Evolutionary conservation across 2,797 vertebrate species (phyloP), one percentile per base, ranked within the genome.

Genomic region (Tamandua tetradactyla): DNA sequence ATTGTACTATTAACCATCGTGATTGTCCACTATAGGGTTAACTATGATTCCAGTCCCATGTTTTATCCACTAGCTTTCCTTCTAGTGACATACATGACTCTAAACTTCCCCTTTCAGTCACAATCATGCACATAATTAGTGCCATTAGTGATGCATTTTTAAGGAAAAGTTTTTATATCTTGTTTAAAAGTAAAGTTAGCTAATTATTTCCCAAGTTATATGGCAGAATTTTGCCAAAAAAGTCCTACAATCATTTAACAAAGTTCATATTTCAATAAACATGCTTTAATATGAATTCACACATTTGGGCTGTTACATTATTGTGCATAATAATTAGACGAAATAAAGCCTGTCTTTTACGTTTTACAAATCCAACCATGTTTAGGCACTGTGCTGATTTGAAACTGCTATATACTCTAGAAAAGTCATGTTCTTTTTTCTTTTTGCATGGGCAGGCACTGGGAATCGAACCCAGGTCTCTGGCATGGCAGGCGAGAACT

Each of bases 261-360:
- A 0, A 81, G 5, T 3, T 83, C 87, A 3, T 68, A 32, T 84
- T 95, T 94, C 32, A 90, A 5, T 75, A 79, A 78, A 40, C 4
- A 27, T 74, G 83, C 30, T 92, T 93, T 68, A 88, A 79, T 68
- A 78, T 83, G 68, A 92, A 82, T 49, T 86, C 37, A 83, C 20
- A 89, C 6, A 59, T 59, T 92, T 80, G 42, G 37, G 89, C 68
- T 79, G 87, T 59, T 74, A 14, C 2, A 22, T 84, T 66, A 79
- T 64, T 89, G 1, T 69, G 17, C 62, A 62, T 78, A 66, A n/a
- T n/a, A n/a, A 79, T 64, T 74, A 47, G 52, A 42, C 79, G 69
- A 89, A 22, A 72, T 78, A 55, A 76, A 94, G 35, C n/a, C 37
- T 80, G 0, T 86, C 13, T 78, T 94, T 83, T 83, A n/a, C 9